Base-by-base conservation (phyloP, 2,888 invertebrate species). In the Tachina fera region DNA sequence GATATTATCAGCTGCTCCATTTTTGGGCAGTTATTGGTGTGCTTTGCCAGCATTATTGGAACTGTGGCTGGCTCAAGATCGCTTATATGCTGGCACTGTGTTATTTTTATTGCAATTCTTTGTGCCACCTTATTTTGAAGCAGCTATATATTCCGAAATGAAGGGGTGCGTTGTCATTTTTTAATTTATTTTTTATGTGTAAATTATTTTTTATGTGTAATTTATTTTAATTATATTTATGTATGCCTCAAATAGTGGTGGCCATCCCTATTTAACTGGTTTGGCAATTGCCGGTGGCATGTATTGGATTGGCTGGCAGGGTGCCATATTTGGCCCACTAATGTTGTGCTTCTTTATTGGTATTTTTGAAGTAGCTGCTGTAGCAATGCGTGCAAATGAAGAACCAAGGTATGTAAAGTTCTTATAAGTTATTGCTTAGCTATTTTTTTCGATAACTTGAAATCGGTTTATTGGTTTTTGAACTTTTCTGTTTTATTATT, bases 231-330 rank as follows among this genome's bases (percentile, higher is more conserved):
- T 58, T 53, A 39, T 68, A 8, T 9, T 9, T 61, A 19, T 19
- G 31, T n/a, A 58, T 58, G 22, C 11, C 13, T 41, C 87, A 79
- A 86, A 84, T 90, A 97, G 98, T 79, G 97, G 97, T 31, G 98
- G 98, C 3, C 99, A 99, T 93, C 99, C 99, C 0, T 99, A 99
- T 93, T 95, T 99, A 86, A 99, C 99, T 10, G 99, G 98, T 49
- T 94, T 99, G 76, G 97, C 99, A 3, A 98, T 99, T 90, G 99
- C 98, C 19, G 99, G 99, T 13, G 99, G 99, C 65, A 97, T 99
- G 91, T 98, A 98, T 93, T 99, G 98, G 94, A 94, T 99, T 88
- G 99, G 99, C 0, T 96, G 98, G 79, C 98, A 99, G 93, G 99
- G 99, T 0, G 99, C 99, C 1, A 97, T 99, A 88, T 96, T 99